Base-by-base conservation (phyloP, 2,113 vertebrate genomes). In the Oreochromis tanganicae region DNA sequence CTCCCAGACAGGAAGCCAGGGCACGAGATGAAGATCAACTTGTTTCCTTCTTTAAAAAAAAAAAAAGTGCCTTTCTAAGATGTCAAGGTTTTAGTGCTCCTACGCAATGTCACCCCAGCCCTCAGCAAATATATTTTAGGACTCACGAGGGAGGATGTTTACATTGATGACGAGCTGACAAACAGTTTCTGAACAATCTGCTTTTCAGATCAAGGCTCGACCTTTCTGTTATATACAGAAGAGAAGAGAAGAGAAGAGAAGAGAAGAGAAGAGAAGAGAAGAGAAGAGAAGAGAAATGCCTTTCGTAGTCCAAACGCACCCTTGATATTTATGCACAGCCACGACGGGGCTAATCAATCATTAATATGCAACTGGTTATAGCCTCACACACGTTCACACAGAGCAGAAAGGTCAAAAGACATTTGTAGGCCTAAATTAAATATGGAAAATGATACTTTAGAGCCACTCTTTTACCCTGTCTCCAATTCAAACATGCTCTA, bases 341-440 rank as follows among this genome's bases (percentile, higher is more conserved):
- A 93, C 32, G 88, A 82, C 88, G 52, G 78, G 29, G 61, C 88
- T 93, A 93, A 95, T 95, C 90, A 91, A 93, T 94, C 91, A 94
- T 95, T 93, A 94, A 92, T 94, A 95, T 94, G 91, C 91, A 91
- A 82, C 79, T 83, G 83, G 89, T 81, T 83, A 36, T 41, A 89
- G 80, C 80, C 48, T 88, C 89, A 59, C 82, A 83, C 87, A 50
- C 80, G 61, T 6, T 29, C 81, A 80, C 75, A 13, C 63, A 38
- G n/a, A 88, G 81, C 63, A 82, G 68, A 93, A 94, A 95, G 92
- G 94, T 95, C 95, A 94, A 84, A 90, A 61, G 57, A 87, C 90
- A 92, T 91, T 87, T 83, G 82, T 81, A 87, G 79, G 78, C 78
- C 68, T 91, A 82, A 46, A 89, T 89, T 89, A 87, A 86, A 91